A percentile compares a stretch with the other conserved stretches of the same genome.
phyloP scores from a whole-genome alignment of 1,140 invertebrate species.

The Sminthurides bifidus region DNA sequence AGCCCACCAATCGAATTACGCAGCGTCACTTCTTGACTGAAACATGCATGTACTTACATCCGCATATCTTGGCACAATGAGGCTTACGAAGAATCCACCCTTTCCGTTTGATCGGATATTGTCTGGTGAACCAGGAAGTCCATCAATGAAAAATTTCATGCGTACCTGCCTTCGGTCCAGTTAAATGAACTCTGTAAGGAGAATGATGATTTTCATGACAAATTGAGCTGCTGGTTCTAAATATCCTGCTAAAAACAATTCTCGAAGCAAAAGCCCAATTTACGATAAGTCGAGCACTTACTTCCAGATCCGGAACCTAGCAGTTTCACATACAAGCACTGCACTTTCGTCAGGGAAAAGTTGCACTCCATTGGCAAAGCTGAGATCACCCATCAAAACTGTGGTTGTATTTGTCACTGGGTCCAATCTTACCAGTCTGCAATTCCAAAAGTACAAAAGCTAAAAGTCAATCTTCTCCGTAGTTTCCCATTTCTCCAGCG shows the following conservation, averaged over 20 bases:
- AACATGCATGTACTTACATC: slow-evolving; percentile 6
- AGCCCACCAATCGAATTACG: no score
- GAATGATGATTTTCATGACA: no score
- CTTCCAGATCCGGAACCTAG: slow-evolving; percentile 39
- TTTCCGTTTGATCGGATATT: slow-evolving; percentile 55
- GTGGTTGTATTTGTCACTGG: slow-evolving; percentile 48
- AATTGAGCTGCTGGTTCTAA: no score
- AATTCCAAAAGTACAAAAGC: no score
- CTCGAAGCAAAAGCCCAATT: not conserved
- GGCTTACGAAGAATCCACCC: slow-evolving; percentile 53
- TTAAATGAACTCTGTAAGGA: slow-evolving; percentile 52
- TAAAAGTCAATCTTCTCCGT: no score
- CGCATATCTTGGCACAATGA: slow-evolving; percentile 39
- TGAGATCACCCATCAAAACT: slow-evolving; percentile 55
- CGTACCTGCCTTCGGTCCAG: slow-evolving; percentile 58
- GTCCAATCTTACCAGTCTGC: slow-evolving; percentile 55
- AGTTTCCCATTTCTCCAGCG: no score
- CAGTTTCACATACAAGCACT: slow-evolving; percentile 56
- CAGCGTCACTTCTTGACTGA: no score
- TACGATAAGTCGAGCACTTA: slow-evolving; percentile 31
- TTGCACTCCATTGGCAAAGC: slow-evolving; percentile 68
- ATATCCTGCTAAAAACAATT: not conserved
- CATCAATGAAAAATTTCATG: slow-evolving; percentile 60
- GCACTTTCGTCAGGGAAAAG: slow-evolving; percentile 61
- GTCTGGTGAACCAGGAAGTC: slow-evolving; percentile 68